Conservation (phyloP, 2,113 vertebrate species). For the Engraulis encrasicolus region DNA sequence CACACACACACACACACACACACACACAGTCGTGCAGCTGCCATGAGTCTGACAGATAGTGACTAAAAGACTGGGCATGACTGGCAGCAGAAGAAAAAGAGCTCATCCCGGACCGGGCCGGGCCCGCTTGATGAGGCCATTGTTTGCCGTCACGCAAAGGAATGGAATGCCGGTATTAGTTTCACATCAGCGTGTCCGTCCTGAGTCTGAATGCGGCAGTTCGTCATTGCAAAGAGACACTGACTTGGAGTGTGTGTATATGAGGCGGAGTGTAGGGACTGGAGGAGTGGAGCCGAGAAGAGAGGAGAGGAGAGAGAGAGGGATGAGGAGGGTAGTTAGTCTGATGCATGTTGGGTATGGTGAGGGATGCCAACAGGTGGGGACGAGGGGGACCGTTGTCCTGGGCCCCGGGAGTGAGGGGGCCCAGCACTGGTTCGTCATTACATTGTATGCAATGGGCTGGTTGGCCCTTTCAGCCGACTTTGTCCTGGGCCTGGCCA, state of each 20-base stretch:
- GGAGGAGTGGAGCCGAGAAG: not conserved
- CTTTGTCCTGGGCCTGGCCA: no score
- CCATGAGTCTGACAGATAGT: constrained; percentile 69
- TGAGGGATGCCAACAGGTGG: no score
- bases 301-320: no score
- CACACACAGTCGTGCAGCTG: constrained; percentile 46
- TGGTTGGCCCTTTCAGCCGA: no score
- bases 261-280: not conserved
- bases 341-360: not conserved
- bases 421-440: no score
- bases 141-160: constrained; percentile 31
- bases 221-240: not conserved
- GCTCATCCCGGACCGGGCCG: constrained; percentile 15
- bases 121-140: constrained; percentile 30
- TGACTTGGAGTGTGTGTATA: not conserved
- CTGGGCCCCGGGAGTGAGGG: no score
- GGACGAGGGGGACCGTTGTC: no score
- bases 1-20: no score
- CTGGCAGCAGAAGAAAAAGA: not conserved
- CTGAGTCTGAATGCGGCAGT: not conserved
- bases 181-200: constrained; percentile 28
- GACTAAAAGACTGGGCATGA: constrained; percentile 10
- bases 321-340: not conserved
- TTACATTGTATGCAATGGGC: no score
- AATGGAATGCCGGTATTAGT: constrained; percentile 18